These are phyloP conservation scores for Sus cebifrons DNA, from an alignment of 2,797 vertebrate species.

Conservation along the genomic window DNA sequence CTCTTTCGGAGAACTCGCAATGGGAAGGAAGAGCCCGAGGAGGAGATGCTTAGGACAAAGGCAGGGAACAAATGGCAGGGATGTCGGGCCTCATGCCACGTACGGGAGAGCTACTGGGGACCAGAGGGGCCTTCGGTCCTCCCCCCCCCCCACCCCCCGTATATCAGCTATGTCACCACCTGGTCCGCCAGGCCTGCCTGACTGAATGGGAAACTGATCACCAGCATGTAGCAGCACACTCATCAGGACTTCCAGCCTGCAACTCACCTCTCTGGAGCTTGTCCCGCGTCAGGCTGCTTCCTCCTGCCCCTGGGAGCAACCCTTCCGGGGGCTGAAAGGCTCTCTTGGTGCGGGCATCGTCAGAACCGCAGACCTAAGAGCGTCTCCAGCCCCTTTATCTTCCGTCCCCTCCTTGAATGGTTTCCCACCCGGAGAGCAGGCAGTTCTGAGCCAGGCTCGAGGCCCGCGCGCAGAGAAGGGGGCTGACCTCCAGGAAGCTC, in stretches of 20 bases:
- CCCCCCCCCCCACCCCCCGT: too few relatives aligned
- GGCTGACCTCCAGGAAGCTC: not conserved
- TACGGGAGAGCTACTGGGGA: not conserved
- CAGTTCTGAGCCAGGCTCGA: not conserved
- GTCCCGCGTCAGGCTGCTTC: not conserved
- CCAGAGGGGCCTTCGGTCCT: not conserved
- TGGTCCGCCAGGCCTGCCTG: not conserved
- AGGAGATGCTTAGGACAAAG: not conserved
- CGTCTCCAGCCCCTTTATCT: not conserved
- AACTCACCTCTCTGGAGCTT: not conserved
- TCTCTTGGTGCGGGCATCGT: not conserved
- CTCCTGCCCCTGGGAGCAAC: not conserved
- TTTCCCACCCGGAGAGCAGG: not conserved
- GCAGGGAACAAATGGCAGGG: not conserved
- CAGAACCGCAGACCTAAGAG: not conserved
- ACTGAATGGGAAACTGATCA: not conserved
- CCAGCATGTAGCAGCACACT: not conserved
- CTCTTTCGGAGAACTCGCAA: not conserved
- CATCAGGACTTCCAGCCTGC: not conserved
- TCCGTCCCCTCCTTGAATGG: not conserved
- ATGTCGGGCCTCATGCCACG: not conserved
- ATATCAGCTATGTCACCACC: not conserved
- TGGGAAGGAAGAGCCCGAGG: not conserved
- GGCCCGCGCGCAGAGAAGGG: conserved; percentile 3
- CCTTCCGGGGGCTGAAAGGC: not conserved